Conservation (phyloP, 2,113 vertebrate genomes). For the Nycticryphes semicollaris region DNA sequence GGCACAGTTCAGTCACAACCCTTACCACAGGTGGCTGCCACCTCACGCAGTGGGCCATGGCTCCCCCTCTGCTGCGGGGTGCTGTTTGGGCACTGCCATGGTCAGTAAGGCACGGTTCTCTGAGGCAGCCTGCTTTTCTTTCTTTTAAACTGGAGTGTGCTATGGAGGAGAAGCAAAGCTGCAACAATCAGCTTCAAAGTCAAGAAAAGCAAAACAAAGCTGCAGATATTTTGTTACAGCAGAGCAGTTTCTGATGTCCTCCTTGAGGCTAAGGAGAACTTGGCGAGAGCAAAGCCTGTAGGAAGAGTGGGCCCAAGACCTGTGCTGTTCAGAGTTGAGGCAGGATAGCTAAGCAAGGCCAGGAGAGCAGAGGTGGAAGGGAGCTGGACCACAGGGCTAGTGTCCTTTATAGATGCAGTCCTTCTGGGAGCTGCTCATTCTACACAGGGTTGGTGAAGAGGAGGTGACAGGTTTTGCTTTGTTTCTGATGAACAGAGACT, state of each 20-base stretch:
- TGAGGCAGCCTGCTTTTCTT: background rate
- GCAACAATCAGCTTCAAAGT: background rate
- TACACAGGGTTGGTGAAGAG: background rate
- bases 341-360: background rate
- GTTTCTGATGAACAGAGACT: background rate
- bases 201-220: background rate
- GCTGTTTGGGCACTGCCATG: fast-evolving
- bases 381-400: background rate
- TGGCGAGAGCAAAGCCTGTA: background rate
- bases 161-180: background rate
- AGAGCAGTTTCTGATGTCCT: background rate
- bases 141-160: background rate
- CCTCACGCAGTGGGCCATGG: fast-evolving
- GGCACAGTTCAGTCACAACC: background rate
- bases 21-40: fast-evolving
- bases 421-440: background rate
- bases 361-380: background rate
- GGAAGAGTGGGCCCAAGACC: background rate
- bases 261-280: background rate
- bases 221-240: background rate
- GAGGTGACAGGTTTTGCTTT: background rate
- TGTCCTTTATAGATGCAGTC: background rate
- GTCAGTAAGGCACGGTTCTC: fast-evolving
- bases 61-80: fast-evolving
- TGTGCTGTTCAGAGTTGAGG: background rate